These are phyloP conservation scores for Equus quagga DNA, from an alignment of 2,113 vertebrate species.

Conservation along the genomic window DNA sequence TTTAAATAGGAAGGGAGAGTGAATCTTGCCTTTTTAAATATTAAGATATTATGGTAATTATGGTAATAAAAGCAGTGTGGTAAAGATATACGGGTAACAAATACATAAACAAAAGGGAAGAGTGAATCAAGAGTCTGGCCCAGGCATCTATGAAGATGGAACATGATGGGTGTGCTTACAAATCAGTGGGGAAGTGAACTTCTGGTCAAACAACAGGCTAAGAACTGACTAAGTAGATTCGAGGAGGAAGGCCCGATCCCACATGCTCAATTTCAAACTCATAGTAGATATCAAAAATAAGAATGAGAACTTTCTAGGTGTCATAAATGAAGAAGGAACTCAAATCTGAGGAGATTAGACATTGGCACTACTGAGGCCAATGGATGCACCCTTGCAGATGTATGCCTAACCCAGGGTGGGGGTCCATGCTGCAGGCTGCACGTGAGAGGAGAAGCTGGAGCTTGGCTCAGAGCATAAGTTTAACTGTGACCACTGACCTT, in stretches of 20 bases:
- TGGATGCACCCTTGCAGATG: background rate
- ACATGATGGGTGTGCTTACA: background rate
- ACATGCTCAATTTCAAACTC: background rate
- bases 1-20: background rate
- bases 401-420: rapidly evolving
- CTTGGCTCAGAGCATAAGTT: background rate
- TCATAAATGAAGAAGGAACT: background rate
- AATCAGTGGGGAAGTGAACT: background rate
- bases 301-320: background rate
- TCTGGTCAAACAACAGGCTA: background rate
- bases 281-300: background rate
- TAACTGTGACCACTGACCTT: background rate
- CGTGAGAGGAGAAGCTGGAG: background rate
- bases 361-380: background rate
- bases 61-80: background rate
- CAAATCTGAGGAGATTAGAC: background rate
- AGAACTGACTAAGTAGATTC: background rate
- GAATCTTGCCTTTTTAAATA: background rate
- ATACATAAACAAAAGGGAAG: background rate
- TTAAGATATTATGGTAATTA: background rate
- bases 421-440: background rate
- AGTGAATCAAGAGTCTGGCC: background rate
- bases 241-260: background rate
- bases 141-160: background rate
- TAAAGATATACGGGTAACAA: background rate